These are phyloP conservation scores for Acrobasis repandana DNA, from an alignment of 2,888 invertebrate species.

Conservation along the genomic window DNA sequence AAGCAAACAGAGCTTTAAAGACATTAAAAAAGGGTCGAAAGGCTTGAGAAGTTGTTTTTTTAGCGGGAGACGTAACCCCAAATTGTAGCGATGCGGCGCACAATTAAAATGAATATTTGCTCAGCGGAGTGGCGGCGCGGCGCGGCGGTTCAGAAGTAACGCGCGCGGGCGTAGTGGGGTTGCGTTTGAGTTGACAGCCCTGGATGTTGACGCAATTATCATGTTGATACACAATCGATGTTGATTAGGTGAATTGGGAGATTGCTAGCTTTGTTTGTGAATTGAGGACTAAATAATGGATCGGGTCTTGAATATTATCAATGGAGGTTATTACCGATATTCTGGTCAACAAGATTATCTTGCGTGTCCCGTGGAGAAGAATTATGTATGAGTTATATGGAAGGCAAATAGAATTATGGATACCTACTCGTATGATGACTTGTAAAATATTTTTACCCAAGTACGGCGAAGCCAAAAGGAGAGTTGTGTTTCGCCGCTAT, in stretches of 20 bases:
- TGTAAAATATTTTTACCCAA: too few species aligned
- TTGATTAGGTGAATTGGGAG: slow-evolving; percentile 18
- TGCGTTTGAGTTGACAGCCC: slow-evolving; percentile 33
- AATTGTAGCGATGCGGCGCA: slow-evolving; percentile 37
- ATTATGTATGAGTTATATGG: too few species aligned
- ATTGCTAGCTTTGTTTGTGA: slow-evolving; percentile 14
- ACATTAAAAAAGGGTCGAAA: slow-evolving; percentile 1
- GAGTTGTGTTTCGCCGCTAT: too few species aligned
- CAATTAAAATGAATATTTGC: slow-evolving; percentile 70
- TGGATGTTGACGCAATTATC: slow-evolving; percentile 20
- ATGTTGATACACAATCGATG: slow-evolving; percentile 25
- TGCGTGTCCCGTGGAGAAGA: too few species aligned
- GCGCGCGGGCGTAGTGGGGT: slow-evolving; percentile 58
- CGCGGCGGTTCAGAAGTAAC: slow-evolving; percentile 64
- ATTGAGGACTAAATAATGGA: background rate
- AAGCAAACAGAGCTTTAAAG: slow-evolving; percentile 10
- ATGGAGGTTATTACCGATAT: background rate
- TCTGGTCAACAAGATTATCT: too few species aligned
- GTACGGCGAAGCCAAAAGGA: too few species aligned
- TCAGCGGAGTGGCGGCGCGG: slow-evolving; percentile 54
- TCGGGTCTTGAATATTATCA: background rate
- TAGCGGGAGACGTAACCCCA: slow-evolving; percentile 43
- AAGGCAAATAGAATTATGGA: too few species aligned
- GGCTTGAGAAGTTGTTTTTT: slow-evolving; percentile 26
- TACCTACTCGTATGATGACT: too few species aligned